Evolutionary conservation across 2,797 vertebrate species (phyloP), one percentile per base, ranked within the genome.

Genomic region (Xenentodon cancila): DNA sequence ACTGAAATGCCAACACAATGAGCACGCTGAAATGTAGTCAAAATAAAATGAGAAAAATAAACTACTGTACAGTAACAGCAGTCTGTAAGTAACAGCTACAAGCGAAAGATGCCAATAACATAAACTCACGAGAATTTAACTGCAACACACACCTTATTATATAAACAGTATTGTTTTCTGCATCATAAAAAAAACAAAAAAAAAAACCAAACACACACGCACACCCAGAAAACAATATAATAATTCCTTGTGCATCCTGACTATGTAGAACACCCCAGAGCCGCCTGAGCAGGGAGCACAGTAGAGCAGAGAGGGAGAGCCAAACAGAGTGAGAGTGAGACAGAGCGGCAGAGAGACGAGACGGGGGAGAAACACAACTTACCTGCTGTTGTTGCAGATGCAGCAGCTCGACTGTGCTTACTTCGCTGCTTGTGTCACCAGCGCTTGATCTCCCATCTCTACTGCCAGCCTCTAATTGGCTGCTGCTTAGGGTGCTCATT

Each of bases 331-430:
- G 84, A 49, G 73, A 59, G 84, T 63, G 84, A 46, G 83, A 49
- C 78, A 51, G 75, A 76, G 84, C 59, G 80, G 72, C 58, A 58
- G 81, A 73, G 84, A 75, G 80, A 79, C 70, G 82, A 88, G 85
- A 90, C 91, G 68, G 80, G 86, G 81, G 82, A 87, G 94, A 91
- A 94, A 94, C 95, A 96, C 94, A 95, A 98, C 97, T 98, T 96
- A 99, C 97, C 97, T 99, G 97, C 97, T 99, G 97, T 96, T 99
- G 97, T 97, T 99, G 97, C 94, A 99, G 96, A 96, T 98, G 97
- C 95, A 99, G 97, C 94, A 98, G 96, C 95, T 99, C 97, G 90
- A 97, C 97, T 96, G 97, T 96, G 96, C 96, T 98, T 95, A 99
- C 95, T 96, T 98, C 97, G 90, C 95, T 95, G 95, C 95, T 95